These are phyloP conservation scores for Rosalia funebris DNA, from an alignment of 2,888 invertebrate genomes.

Conservation along the genomic window DNA sequence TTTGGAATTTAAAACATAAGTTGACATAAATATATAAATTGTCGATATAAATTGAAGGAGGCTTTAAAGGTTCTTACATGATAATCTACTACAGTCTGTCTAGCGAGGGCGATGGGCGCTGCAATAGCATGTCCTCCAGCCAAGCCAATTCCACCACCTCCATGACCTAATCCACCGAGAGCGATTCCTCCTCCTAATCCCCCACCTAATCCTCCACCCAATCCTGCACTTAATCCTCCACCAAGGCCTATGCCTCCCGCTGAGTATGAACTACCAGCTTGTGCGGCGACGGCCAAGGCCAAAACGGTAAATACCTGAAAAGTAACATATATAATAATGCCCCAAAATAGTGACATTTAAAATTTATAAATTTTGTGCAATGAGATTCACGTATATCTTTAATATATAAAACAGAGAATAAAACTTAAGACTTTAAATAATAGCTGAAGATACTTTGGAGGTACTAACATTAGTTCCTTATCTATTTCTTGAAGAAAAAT, in stretches of 20 bases:
- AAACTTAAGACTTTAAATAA: too few species aligned
- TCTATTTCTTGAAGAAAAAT: too few species aligned
- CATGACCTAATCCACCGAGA: background rate
- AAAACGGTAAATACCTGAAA: constrained; percentile 28
- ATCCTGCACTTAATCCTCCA: constrained; percentile 16
- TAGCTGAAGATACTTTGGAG: too few species aligned
- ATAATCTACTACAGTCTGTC: constrained; percentile 39
- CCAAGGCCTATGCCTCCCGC: constrained; percentile 32
- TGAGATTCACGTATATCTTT: too few species aligned
- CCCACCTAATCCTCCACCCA: background rate
- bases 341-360: too few species aligned
- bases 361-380: too few species aligned
- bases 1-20: too few species aligned
- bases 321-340: background rate
- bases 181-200: constrained; percentile 33
- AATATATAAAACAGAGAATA: too few species aligned
- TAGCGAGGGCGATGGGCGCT: constrained; percentile 36
- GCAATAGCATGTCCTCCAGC: constrained; percentile 5
- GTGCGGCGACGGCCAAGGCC: constrained; percentile 16
- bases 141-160: constrained; percentile 28
- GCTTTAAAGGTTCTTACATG: too few species aligned
- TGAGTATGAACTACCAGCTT: constrained; percentile 31
- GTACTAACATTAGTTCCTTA: too few species aligned
- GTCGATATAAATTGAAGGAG: too few species aligned
- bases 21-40: too few species aligned